A percentile compares a stretch with the other conserved stretches of the same genome.
These are phyloP conservation scores for Acestrorhynchus altus DNA, from an alignment of 2,797 vertebrate species.

Conservation along the genomic window DNA sequence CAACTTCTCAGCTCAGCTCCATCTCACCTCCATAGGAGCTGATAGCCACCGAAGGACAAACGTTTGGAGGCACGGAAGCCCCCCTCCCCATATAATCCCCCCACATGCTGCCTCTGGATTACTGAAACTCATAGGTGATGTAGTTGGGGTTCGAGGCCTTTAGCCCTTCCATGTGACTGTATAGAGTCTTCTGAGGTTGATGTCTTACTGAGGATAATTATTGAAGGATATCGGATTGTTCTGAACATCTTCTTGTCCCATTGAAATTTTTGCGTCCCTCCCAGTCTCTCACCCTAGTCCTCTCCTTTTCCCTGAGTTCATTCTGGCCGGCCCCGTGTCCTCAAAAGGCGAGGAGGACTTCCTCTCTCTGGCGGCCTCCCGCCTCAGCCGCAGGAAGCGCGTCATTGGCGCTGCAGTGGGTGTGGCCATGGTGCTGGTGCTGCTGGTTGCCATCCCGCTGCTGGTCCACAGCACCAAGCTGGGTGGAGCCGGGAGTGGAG, in stretches of 20 bases:
- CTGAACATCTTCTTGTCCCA: not conserved
- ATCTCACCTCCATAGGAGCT: slow-evolving; percentile 35
- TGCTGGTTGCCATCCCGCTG: slow-evolving; percentile 94
- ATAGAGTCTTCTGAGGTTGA: not conserved
- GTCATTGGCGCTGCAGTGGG: slow-evolving; percentile 93
- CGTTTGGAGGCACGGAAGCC: slow-evolving; percentile 25
- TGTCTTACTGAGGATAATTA: slow-evolving; percentile 21
- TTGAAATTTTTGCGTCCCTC: slow-evolving; percentile 19
- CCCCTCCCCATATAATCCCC: slow-evolving; percentile 15
- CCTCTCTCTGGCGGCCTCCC: slow-evolving; percentile 92
- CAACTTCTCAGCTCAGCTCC: slow-evolving; percentile 24
- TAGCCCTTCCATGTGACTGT: not conserved
- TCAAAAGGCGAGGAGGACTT: slow-evolving; percentile 94
- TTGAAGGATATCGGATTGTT: not conserved
- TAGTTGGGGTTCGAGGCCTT: slow-evolving; percentile 6
- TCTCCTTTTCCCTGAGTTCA: slow-evolving; percentile 66
- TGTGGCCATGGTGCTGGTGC: slow-evolving; percentile 94
- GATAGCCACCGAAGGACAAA: slow-evolving; percentile 32
- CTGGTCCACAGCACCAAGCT: slow-evolving; percentile 93
- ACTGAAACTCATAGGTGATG: slow-evolving; percentile 35
- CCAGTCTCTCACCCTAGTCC: slow-evolving; percentile 31
- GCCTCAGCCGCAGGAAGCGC: slow-evolving; percentile 90
- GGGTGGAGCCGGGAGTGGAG: slow-evolving; percentile 81
- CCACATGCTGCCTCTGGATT: slow-evolving; percentile 38
- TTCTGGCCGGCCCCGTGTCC: slow-evolving; percentile 87